phyloP scores from a whole-genome alignment of 2,888 invertebrate species.

The Cryptocheilus praepositus region DNA sequence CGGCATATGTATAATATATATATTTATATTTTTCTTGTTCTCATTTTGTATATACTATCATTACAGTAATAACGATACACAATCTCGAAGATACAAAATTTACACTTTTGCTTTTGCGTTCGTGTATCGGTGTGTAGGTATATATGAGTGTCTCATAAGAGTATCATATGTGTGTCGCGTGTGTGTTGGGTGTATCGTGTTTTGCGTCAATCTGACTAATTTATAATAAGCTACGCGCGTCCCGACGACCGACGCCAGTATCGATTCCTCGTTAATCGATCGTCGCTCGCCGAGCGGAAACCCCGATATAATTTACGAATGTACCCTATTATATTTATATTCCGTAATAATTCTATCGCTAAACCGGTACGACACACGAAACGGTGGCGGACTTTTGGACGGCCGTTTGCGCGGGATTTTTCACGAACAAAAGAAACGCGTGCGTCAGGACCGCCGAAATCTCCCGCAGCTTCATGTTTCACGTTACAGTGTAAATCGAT shows the following conservation, averaged over 20 bases:
- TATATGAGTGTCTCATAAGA: conserved; percentile 16
- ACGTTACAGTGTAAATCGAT: too few relatives aligned
- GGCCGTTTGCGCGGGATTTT: conserved; percentile 14
- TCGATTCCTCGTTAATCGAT: conserved; percentile 15
- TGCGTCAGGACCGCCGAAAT: not conserved
- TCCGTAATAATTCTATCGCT: conserved; percentile 48
- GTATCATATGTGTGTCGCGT: conserved; percentile 15
- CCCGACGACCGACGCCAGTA: conserved; percentile 2
- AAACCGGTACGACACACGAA: conserved; percentile 67
- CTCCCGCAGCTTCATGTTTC: too few relatives aligned
- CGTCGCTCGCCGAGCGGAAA: conserved; percentile 36
- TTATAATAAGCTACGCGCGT: conserved; percentile 13
- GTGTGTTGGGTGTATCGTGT: conserved; percentile 20
- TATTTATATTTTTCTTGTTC: conserved; percentile 23
- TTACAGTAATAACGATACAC: conserved; percentile 64
- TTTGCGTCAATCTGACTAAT: conserved; percentile 11
- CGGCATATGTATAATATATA: conserved; percentile 26
- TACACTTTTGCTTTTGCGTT: conserved; percentile 52
- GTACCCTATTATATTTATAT: conserved; percentile 34
- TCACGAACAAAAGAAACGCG: not conserved
- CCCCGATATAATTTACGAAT: conserved; percentile 31
- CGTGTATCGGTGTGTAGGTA: not conserved
- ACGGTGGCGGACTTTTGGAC: conserved; percentile 43
- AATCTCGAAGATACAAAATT: conserved; percentile 72
- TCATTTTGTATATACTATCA: conserved; percentile 41